These are phyloP conservation scores for western clawed frog (Xenopus tropicalis) DNA, from an alignment of 2,113 vertebrate species.

Conservation along the genomic window UCB_Xtro_10.0 CM004446.2:65969001-65969500, in stretches of 20 bases:
- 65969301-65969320: background rate
- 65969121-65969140: slow-evolving; percentile 28
- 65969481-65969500: background rate
- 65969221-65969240: slow-evolving; percentile 32
- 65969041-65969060: no score
- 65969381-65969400: slow-evolving; percentile 33
- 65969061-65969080: no score
- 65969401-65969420: background rate
- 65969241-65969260: slow-evolving; percentile 3
- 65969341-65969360: slow-evolving; percentile 1
- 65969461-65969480: slow-evolving; percentile 8
- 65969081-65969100: slow-evolving; percentile 37
- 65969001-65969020: no score
- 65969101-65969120: slow-evolving; percentile 10
- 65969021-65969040: no score
- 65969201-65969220: slow-evolving; percentile 34
- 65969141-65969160: slow-evolving; percentile 25
- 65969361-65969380: slow-evolving; percentile 22
- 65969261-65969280: slow-evolving; percentile 47
- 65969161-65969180: slow-evolving; percentile 27
- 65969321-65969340: slow-evolving; percentile 24
- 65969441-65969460: slow-evolving; percentile 6
- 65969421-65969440: slow-evolving; percentile 21
- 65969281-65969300: slow-evolving; percentile 46
- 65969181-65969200: slow-evolving; percentile 47